Conservation (phyloP, 2,113 vertebrate species). For the Cariama cristata region DNA sequence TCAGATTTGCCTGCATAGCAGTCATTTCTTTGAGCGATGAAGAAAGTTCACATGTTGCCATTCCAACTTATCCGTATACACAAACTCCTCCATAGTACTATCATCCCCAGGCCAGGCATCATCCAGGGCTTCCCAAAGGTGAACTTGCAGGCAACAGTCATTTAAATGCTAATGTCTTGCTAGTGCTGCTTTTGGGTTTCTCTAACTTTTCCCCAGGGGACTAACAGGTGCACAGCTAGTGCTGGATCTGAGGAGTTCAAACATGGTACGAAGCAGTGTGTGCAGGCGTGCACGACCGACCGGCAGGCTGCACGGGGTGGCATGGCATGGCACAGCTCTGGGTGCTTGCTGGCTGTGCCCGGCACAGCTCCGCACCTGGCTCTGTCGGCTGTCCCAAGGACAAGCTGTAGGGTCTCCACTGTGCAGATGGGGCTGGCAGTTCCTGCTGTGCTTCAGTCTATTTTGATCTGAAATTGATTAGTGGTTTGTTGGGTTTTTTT, state of each 20-base stretch:
- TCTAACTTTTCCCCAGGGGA: neutral
- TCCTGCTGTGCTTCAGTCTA: neutral
- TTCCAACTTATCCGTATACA: neutral
- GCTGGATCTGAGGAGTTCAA: neutral
- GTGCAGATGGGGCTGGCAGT: neutral
- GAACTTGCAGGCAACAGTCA: neutral
- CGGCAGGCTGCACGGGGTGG: neutral
- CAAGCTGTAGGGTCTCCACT: neutral
- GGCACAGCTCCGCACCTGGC: neutral
- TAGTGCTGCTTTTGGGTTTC: neutral
- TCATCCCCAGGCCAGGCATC: neutral
- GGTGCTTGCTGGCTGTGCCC: neutral
- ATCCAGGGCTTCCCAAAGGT: neutral
- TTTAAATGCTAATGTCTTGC: neutral
- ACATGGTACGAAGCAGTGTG: rapidly evolving
- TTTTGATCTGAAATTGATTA: conserved; percentile 64
- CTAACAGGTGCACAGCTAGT: neutral
- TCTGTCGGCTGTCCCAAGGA: too few species aligned
- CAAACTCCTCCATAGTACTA: neutral
- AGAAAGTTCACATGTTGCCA: neutral
- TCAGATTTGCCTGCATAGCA: neutral
- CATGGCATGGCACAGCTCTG: neutral
- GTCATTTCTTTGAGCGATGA: neutral
- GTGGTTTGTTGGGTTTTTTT: neutral
- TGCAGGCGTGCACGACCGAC: rapidly evolving